These are phyloP conservation scores for Actinostola sp. DNA, from an alignment of 92 coral and sea anemone genomes.

Conservation along the genomic window DNA sequence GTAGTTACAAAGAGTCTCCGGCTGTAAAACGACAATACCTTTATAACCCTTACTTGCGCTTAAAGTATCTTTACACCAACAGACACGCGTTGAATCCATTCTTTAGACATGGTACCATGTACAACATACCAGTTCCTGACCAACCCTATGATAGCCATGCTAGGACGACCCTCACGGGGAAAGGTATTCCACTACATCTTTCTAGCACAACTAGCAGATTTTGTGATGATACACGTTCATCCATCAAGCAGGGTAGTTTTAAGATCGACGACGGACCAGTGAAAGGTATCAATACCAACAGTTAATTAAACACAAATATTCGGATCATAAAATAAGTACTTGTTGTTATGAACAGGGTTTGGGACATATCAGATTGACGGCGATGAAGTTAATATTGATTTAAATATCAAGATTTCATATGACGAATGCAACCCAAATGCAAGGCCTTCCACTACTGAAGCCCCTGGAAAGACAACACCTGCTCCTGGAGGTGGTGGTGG, in stretches of 20 bases:
- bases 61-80: neutral
- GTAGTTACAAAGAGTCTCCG: neutral
- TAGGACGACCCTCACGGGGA: neutral
- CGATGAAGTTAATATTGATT: conserved; percentile 24
- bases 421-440: neutral
- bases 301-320: no score
- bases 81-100: neutral
- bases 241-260: conserved; percentile 33
- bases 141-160: neutral
- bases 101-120: no score
- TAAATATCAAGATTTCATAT: conserved; percentile 13
- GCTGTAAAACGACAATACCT: conserved; percentile 4
- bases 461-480: conserved; percentile 12
- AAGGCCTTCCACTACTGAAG: neutral
- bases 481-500: conserved; percentile 32
- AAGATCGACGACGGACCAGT: conserved; percentile 47
- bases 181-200: conserved; percentile 11
- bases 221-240: neutral
- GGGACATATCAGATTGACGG: conserved; percentile 32
- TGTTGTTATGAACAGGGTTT: conserved; percentile 20
- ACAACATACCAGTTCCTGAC: no score
- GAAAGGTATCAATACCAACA: no score
- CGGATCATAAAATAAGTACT: neutral
- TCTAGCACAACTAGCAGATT: neutral
- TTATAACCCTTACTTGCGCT: neutral